phyloP scores from a whole-genome alignment of 2,113 vertebrate genomes.

The Morone chrysops region DNA sequence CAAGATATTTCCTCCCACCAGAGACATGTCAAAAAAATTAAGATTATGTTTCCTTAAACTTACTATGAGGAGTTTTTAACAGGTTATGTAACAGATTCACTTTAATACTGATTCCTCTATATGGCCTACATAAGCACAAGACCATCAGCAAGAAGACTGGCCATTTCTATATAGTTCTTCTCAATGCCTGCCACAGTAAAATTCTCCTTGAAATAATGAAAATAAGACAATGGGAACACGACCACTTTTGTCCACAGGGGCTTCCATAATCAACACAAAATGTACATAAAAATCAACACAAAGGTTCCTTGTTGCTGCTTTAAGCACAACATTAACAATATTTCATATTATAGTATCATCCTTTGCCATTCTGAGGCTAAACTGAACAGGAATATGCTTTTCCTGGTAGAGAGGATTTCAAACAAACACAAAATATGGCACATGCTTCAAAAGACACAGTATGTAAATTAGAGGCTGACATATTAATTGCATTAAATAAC shows the following conservation, averaged over 20 bases:
- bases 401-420: neutral
- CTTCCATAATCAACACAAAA: no score
- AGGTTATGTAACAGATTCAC: no score
- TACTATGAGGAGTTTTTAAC: no score
- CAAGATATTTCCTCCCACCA: neutral
- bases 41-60: neutral
- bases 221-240: neutral
- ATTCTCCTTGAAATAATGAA: no score
- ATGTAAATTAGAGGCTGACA: neutral
- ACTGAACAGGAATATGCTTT: neutral
- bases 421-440: neutral
- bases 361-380: neutral
- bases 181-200: no score
- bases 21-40: neutral
- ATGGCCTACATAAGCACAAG: no score
- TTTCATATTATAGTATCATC: neutral
- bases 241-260: no score
- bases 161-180: no score
- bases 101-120: no score
- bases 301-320: no score
- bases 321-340: neutral
- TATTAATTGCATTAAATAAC: neutral
- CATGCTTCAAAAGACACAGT: neutral
- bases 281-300: no score
- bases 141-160: no score